Conservation (phyloP, 1,140 invertebrate species). For the Eumaeus atala region DNA sequence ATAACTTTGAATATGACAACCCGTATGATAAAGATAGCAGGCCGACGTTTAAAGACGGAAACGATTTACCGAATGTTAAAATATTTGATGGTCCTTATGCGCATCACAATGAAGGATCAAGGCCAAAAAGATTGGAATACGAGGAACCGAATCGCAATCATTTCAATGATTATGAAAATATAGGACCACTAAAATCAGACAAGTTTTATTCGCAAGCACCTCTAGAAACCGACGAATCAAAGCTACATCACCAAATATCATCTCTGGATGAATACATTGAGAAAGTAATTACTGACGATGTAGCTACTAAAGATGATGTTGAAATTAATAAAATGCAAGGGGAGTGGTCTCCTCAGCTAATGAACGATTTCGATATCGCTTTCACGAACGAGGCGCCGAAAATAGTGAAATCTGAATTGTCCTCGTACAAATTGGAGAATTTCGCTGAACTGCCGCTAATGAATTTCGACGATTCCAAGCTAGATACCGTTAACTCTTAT, state of each 20-base stretch:
- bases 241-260: conserved; percentile 26
- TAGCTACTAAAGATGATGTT: conserved; percentile 10
- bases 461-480: conserved; percentile 50
- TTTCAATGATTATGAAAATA: not conserved
- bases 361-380: conserved; percentile 37
- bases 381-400: conserved; percentile 47
- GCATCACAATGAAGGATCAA: not conserved
- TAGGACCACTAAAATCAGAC: conserved; percentile 10
- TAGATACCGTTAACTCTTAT: conserved; percentile 54
- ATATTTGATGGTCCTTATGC: not conserved
- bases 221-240: conserved; percentile 27
- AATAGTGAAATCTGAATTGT: conserved; percentile 33
- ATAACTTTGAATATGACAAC: conserved; percentile 3
- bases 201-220: conserved; percentile 7
- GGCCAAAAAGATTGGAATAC: not conserved
- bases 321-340: not conserved
- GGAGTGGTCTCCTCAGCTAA: not conserved
- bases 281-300: conserved; percentile 27
- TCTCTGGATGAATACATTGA: conserved; percentile 31
- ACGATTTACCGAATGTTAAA: not conserved
- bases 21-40: not conserved
- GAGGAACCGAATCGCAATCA: not conserved
- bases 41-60: not conserved
- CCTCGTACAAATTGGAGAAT: conserved; percentile 44
- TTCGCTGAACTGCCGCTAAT: conserved; percentile 54